A percentile compares a stretch with the other conserved stretches of the same genome.
phyloP scores from a whole-genome alignment of 2,888 invertebrate species.

The Mesodorylaimus sp. region DNA sequence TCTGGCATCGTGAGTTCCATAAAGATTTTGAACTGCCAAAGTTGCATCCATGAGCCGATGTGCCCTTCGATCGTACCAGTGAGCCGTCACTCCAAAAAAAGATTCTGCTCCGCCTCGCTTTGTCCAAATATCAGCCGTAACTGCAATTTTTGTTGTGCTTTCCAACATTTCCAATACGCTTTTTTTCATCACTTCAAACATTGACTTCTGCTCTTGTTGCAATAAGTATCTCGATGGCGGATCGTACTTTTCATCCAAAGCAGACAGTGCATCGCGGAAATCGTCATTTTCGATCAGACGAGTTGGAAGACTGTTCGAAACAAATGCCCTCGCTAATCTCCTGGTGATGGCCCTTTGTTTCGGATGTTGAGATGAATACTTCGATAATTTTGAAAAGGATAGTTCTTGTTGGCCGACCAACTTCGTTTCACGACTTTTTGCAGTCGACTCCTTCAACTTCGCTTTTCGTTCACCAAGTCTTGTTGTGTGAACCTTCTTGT shows the following conservation, averaged over 20 bases:
- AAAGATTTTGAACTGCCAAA: neutral
- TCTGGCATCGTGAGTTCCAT: neutral
- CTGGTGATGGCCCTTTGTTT: neutral
- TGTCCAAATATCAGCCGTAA: neutral
- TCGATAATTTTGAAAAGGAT: neutral
- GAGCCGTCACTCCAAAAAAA: neutral
- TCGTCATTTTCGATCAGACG: neutral
- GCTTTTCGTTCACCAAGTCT: neutral
- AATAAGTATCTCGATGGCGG: neutral
- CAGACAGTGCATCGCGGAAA: neutral
- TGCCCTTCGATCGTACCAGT: neutral
- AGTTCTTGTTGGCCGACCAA: neutral
- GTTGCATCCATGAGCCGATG: neutral
- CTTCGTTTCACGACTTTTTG: neutral
- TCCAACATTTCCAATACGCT: neutral
- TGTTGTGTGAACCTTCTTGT: neutral
- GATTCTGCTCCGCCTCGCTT: neutral
- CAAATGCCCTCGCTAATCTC: neutral
- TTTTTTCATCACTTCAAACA: neutral
- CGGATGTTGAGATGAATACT: neutral
- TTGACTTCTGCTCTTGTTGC: neutral
- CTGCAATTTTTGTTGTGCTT: neutral
- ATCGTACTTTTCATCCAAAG: neutral
- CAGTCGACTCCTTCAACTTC: too few relatives aligned
- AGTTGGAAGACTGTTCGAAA: neutral